Percentiles rank a stretch among this genome's conserved stretches.
These are phyloP conservation scores for Stictocephala bisonia DNA, from an alignment of 2,888 invertebrate genomes.

Conservation along the genomic window DNA sequence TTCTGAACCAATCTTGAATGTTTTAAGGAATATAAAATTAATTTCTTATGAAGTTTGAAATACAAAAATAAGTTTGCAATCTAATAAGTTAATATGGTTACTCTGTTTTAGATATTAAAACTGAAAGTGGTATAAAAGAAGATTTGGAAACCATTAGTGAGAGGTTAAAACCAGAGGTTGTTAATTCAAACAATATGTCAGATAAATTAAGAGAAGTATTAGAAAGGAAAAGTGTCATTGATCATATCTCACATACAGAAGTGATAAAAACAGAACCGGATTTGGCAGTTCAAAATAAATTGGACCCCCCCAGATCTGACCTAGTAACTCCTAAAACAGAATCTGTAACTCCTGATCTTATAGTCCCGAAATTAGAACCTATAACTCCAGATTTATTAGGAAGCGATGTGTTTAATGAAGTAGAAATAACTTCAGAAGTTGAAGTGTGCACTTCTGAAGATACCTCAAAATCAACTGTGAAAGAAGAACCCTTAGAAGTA, in stretches of 20 bases:
- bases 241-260: not conserved
- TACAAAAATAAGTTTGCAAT: too few relatives aligned
- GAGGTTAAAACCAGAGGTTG: not conserved
- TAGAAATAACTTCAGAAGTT: constrained; percentile 60
- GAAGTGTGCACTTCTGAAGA: constrained; percentile 56
- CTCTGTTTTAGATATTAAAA: too few relatives aligned
- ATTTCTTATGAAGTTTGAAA: too few relatives aligned
- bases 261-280: constrained; percentile 5
- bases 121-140: too few relatives aligned
- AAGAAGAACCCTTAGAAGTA: constrained; percentile 46
- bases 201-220: constrained; percentile 44
- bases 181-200: constrained; percentile 28
- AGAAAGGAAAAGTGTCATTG: constrained; percentile 31
- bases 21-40: too few relatives aligned
- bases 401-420: constrained; percentile 56
- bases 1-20: too few relatives aligned
- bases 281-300: too few relatives aligned
- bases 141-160: too few relatives aligned
- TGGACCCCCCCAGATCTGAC: too few relatives aligned
- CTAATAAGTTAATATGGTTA: too few relatives aligned
- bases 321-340: too few relatives aligned
- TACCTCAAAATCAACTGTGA: constrained; percentile 31
- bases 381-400: constrained; percentile 4
- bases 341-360: not conserved
- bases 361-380: constrained; percentile 43